Conservation (phyloP, 2,888 invertebrate genomes). For the Terebella lapidaria region DNA sequence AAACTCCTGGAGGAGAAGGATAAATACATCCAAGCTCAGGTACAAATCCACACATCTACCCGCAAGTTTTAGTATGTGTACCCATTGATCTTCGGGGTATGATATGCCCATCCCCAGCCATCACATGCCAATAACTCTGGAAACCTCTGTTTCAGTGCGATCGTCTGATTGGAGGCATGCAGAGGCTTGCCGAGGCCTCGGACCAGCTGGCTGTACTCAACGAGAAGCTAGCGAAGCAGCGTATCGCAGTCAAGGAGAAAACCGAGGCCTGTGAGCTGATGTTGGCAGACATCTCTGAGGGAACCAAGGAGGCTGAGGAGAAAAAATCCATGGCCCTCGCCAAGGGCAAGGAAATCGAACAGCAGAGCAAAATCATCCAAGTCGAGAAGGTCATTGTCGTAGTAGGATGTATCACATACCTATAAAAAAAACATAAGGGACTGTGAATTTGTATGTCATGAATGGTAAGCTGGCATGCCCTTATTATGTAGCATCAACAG, state of each 20-base stretch:
- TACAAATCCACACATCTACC: too few species aligned
- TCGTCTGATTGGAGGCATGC: slow-evolving; percentile 66
- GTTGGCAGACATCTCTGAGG: slow-evolving; percentile 68
- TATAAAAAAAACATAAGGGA: too few species aligned
- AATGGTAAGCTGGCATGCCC: too few species aligned
- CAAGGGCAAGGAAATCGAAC: slow-evolving; percentile 77
- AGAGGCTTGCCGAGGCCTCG: slow-evolving; percentile 83
- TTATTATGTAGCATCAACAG: background rate
- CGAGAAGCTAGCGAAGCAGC: slow-evolving; percentile 74
- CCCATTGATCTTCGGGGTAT: background rate
- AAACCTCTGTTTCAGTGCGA: slow-evolving; percentile 59
- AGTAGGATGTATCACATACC: too few species aligned
- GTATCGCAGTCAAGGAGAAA: slow-evolving; percentile 75
- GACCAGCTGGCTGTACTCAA: slow-evolving; percentile 75
- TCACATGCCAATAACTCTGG: background rate
- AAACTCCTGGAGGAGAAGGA: slow-evolving; percentile 69
- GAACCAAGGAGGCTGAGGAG: slow-evolving; percentile 60
- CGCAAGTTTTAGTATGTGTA: background rate
- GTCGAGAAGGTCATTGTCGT: slow-evolving; percentile 69
- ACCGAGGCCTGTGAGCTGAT: slow-evolving; percentile 75
- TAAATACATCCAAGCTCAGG: slow-evolving; percentile 56
- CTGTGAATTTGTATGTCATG: too few species aligned
- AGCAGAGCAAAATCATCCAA: slow-evolving; percentile 72
- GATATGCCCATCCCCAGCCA: background rate
- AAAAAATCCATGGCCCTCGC: slow-evolving; percentile 76